Conservation (phyloP, 2,113 vertebrate species). For the Tupaia tana region DNA sequence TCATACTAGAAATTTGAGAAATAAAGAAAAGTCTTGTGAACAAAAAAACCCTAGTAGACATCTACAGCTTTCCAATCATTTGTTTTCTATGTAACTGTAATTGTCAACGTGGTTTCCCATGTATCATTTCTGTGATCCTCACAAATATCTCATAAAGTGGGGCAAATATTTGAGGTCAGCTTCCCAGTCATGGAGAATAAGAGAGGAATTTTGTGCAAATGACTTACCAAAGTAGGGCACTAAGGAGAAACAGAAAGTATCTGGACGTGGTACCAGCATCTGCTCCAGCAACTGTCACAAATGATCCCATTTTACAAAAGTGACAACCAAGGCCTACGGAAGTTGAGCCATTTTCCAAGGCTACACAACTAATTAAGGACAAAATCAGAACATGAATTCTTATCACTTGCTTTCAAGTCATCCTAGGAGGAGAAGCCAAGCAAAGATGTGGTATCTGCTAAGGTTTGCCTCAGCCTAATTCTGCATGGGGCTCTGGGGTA, state of each 20-base stretch:
- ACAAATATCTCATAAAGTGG: background rate
- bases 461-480: no score
- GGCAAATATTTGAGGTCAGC: background rate
- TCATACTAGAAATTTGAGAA: background rate
- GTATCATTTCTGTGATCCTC: background rate
- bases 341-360: no score
- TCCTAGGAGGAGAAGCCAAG: no score
- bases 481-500: no score
- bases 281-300: background rate
- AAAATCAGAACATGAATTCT: no score
- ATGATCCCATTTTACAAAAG: background rate
- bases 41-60: background rate
- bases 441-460: no score
- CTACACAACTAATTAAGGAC: no score
- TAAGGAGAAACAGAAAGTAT: background rate
- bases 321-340: background rate
- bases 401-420: no score
- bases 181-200: background rate
- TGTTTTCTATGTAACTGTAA: background rate
- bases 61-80: background rate
- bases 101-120: background rate
- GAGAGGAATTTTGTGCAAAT: background rate
- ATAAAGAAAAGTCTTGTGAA: background rate
- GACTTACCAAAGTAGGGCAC: background rate
- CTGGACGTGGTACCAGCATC: background rate